Conservation (phyloP, 2,113 vertebrate species). For the Sinocyclocheilus anophthalmus region DNA sequence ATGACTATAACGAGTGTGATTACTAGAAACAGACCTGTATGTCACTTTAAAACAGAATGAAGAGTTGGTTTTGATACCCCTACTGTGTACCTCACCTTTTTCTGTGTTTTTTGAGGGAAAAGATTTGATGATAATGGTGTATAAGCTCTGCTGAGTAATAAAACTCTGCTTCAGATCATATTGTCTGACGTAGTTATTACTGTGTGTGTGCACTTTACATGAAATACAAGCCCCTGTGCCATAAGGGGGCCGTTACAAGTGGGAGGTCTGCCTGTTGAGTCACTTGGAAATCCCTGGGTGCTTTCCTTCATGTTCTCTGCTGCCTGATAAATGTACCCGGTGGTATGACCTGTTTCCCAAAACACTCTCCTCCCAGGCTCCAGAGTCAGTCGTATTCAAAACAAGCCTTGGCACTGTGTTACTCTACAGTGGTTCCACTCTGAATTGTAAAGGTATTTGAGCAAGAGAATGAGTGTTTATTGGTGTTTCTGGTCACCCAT, state of each 20-base stretch:
- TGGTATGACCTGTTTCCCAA: constrained; percentile 11
- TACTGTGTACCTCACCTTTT: constrained; percentile 44
- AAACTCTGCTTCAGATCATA: constrained; percentile 54
- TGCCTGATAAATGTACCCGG: constrained; percentile 17
- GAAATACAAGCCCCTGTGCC: constrained; percentile 2
- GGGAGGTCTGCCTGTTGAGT: constrained; percentile 39
- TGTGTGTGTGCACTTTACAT: neutral
- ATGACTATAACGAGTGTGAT: constrained; percentile 29
- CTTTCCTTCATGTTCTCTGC: constrained; percentile 26
- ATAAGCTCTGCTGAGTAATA: constrained; percentile 55
- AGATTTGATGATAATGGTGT: constrained; percentile 54
- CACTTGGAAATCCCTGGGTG: constrained; percentile 34
- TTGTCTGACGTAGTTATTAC: constrained; percentile 1
- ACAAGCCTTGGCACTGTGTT: neutral
- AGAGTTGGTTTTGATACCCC: constrained; percentile 54
- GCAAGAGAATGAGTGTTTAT: constrained; percentile 20
- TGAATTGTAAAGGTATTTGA: neutral
- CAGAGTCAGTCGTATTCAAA: constrained; percentile 11
- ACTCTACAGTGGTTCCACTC: neutral
- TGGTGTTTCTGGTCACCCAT: constrained; percentile 17
- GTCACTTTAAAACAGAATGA: constrained; percentile 29
- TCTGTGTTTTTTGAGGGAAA: constrained; percentile 51
- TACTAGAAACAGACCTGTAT: constrained; percentile 26
- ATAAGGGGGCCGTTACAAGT: neutral
- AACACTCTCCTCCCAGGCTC: neutral